Percentiles rank a stretch among this genome's conserved stretches.
These are phyloP conservation scores for Crotalus tigris DNA, from an alignment of 2,113 vertebrate genomes.

Conservation along the genomic window DNA sequence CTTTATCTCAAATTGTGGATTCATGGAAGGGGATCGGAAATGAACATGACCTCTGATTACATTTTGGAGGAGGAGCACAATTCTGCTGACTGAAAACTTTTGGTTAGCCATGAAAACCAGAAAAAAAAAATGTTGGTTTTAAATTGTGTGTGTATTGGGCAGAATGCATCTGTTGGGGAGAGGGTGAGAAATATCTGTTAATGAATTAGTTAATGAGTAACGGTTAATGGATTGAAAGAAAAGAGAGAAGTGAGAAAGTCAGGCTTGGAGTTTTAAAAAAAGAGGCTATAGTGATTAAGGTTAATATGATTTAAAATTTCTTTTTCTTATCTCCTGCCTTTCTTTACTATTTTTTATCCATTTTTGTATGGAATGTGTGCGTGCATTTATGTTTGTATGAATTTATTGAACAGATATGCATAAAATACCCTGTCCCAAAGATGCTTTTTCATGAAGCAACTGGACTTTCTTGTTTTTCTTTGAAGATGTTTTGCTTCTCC, in stretches of 20 bases:
- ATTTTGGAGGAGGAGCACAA: too few relatives aligned
- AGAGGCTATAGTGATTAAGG: neutral
- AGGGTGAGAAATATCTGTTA: neutral
- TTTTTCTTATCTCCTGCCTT: neutral
- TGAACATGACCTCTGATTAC: neutral
- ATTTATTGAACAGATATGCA: neutral
- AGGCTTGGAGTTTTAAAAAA: neutral
- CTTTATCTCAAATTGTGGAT: neutral
- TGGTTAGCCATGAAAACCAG: neutral
- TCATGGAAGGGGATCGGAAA: neutral
- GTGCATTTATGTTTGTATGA: neutral
- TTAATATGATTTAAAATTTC: neutral
- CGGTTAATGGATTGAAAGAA: neutral
- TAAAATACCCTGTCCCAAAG: neutral
- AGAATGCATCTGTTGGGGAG: neutral
- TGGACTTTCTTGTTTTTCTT: too few relatives aligned
- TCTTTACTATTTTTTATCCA: neutral
- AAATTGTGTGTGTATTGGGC: neutral
- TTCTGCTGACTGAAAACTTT: neutral
- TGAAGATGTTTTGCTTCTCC: too few relatives aligned
- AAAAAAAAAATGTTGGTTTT: neutral
- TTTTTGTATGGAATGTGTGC: neutral
- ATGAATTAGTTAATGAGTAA: neutral
- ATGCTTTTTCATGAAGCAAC: too few relatives aligned
- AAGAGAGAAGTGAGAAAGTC: neutral